Percentiles rank a stretch among this genome's conserved stretches.
These are phyloP conservation scores for Rhabdophis nuchalis DNA, from an alignment of 2,797 vertebrate species.

Conservation along the genomic window DNA sequence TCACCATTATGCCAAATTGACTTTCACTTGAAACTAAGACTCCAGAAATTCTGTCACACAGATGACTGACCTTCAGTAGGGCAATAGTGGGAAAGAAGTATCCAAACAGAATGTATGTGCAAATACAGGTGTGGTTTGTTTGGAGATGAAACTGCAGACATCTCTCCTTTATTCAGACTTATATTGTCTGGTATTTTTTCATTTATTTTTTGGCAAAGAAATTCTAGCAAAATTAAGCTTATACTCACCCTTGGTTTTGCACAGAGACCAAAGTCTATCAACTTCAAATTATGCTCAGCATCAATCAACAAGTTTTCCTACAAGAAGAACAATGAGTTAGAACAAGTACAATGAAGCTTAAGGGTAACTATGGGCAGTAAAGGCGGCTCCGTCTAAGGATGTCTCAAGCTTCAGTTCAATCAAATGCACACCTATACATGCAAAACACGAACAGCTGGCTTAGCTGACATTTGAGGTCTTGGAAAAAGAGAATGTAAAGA, in stretches of 20 bases:
- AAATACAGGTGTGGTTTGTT: not conserved
- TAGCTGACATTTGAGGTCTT: not conserved
- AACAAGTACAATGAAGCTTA: not conserved
- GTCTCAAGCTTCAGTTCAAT: not conserved
- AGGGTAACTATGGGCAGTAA: not conserved
- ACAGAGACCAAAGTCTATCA: conserved; percentile 96
- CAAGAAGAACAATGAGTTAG: conserved; percentile 33
- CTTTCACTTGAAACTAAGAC: not conserved
- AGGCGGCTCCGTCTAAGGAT: not conserved
- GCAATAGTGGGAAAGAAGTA: not conserved
- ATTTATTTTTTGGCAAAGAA: not conserved
- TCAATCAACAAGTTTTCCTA: conserved; percentile 96
- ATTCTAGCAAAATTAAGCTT: not conserved
- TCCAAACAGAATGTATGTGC: not conserved
- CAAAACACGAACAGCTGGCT: not conserved
- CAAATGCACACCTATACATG: not conserved
- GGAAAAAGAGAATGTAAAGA: not conserved
- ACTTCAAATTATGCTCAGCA: conserved; percentile 86
- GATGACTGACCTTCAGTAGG: not conserved
- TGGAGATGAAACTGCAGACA: not conserved
- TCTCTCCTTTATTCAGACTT: not conserved
- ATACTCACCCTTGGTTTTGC: conserved; percentile 88
- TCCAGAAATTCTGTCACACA: not conserved
- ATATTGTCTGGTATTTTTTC: not conserved
- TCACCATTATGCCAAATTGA: not conserved